Percentiles rank a stretch among this genome's conserved stretches.
These are phyloP conservation scores for Drosophila anceps DNA, from an alignment of 2,888 invertebrate genomes.

Conservation along the genomic window DNA sequence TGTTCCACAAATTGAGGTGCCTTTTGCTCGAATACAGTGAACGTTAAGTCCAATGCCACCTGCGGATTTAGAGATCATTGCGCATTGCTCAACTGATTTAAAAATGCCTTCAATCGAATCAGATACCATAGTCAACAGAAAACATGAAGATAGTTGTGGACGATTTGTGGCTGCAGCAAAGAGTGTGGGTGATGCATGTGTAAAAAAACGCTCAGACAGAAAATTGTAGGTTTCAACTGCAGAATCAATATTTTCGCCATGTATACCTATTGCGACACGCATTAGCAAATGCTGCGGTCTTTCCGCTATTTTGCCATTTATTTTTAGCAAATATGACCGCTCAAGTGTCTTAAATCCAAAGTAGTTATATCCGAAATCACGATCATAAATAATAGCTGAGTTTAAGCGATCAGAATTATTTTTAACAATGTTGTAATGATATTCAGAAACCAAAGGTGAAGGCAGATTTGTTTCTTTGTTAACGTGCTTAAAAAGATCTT, in stretches of 20 bases:
- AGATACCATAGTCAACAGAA: slow-evolving; percentile 96
- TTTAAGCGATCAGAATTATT: slow-evolving; percentile 95
- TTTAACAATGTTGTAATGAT: slow-evolving; percentile 92
- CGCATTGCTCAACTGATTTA: slow-evolving; percentile 96
- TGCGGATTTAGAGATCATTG: slow-evolving; percentile 97
- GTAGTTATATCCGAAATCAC: slow-evolving; percentile 98
- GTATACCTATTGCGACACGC: slow-evolving; percentile 98
- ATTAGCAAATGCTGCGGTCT: slow-evolving; percentile 99
- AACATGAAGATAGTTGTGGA: slow-evolving; percentile 98
- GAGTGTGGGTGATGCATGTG: slow-evolving; percentile 98
- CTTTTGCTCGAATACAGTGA: slow-evolving; percentile 97
- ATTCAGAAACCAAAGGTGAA: slow-evolving; percentile 94
- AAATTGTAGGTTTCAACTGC: slow-evolving; percentile 98
- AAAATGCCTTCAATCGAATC: slow-evolving; percentile 98
- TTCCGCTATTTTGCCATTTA: slow-evolving; percentile 96
- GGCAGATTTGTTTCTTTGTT: slow-evolving; percentile 90
- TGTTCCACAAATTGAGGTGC: slow-evolving; percentile 96
- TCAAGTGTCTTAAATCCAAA: slow-evolving; percentile 99
- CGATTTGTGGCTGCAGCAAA: slow-evolving; percentile 96
- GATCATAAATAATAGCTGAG: slow-evolving; percentile 97
- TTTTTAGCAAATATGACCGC: slow-evolving; percentile 96
- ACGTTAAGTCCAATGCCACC: slow-evolving; percentile 99
- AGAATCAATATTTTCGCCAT: slow-evolving; percentile 95
- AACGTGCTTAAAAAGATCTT: slow-evolving; percentile 92
- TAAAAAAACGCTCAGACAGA: slow-evolving; percentile 97